phyloP scores from a whole-genome alignment of 37 sponge, comb jelly and placozoan genomes.

The Ephydatia muelleri region DNA sequence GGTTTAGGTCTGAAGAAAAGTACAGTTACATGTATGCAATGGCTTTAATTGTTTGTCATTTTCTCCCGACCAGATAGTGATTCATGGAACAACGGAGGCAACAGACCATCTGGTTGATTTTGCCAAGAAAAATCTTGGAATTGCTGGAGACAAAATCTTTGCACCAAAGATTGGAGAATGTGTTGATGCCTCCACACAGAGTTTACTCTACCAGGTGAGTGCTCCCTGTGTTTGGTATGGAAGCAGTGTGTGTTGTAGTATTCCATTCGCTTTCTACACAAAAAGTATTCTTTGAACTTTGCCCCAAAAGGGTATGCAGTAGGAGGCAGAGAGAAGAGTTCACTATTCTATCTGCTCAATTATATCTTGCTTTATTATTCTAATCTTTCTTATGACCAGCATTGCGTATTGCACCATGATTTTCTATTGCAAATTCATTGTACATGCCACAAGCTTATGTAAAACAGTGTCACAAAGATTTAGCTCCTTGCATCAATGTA shows the following conservation, averaged over 20 bases:
- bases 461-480: no score
- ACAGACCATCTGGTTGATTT: conserved; percentile 78
- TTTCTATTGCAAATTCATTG: no score
- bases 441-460: no score
- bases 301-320: not conserved
- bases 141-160: conserved; percentile 77
- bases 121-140: conserved; percentile 53
- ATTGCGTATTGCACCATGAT: no score
- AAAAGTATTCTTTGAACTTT: not conserved
- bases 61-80: conserved; percentile 64
- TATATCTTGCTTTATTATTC: no score
- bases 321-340: not conserved
- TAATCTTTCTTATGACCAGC: no score
- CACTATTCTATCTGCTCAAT: no score
- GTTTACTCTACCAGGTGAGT: conserved; percentile 87
- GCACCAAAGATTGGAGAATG: conserved; percentile 89
- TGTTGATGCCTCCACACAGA: conserved; percentile 91
- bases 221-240: not conserved
- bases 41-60: no score
- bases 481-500: no score
- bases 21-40: no score
- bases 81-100: conserved; percentile 84
- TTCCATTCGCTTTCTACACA: not conserved
- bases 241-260: not conserved
- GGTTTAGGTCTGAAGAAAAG: no score